These are phyloP conservation scores for Hyla sarda DNA, from an alignment of 2,113 vertebrate species.

Conservation along the genomic window DNA sequence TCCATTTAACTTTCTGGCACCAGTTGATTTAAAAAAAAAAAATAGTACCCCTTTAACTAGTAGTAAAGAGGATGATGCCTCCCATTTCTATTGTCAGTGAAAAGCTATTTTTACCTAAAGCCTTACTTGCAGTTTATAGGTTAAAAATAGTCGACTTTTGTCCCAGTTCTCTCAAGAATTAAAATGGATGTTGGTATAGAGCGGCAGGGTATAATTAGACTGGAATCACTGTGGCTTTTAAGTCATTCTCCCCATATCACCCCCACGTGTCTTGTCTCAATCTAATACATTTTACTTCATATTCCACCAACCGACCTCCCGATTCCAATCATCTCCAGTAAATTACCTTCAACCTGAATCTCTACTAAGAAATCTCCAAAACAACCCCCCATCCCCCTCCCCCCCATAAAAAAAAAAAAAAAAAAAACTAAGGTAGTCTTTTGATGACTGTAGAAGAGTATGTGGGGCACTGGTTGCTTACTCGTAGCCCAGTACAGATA, in stretches of 20 bases:
- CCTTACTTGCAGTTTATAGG: conserved; percentile 5
- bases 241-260: neutral
- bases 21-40: no score
- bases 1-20: no score
- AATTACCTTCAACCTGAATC: neutral
- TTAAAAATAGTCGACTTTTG: conserved; percentile 31
- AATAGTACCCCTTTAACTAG: neutral
- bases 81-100: neutral
- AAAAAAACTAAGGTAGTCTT: neutral
- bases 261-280: neutral
- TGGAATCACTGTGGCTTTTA: conserved; percentile 19
- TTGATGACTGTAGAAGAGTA: neutral
- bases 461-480: neutral
- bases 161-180: conserved; percentile 33
- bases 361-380: neutral
- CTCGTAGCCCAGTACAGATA: neutral
- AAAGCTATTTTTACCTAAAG: neutral
- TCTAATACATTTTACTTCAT: neutral
- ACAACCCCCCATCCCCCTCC: neutral
- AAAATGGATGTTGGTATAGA: conserved; percentile 23
- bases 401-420: no score
- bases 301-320: no score
- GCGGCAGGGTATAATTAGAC: conserved; percentile 32
- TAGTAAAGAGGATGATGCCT: neutral
- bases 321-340: neutral